phyloP scores from a whole-genome alignment of 2,113 vertebrate species.

The Epinephelus fuscoguttatus region DNA sequence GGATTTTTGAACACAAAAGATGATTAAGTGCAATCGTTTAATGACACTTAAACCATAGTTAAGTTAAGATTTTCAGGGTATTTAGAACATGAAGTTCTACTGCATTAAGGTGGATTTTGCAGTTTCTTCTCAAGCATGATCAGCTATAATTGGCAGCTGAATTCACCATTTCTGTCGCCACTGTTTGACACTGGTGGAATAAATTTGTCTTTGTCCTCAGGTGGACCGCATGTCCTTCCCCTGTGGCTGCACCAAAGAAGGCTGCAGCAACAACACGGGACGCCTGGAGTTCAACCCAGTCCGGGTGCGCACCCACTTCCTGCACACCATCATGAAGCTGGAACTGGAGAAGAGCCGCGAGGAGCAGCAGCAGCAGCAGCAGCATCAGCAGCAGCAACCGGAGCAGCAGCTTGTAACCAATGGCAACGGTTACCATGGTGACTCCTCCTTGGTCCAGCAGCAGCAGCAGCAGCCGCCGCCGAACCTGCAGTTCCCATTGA shows the following conservation, averaged over 20 bases:
- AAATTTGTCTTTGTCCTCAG: slow-evolving; percentile 73
- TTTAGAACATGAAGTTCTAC: not conserved
- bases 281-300: slow-evolving; percentile 97
- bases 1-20: not conserved
- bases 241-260: slow-evolving; percentile 95
- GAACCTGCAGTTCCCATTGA: slow-evolving; percentile 87
- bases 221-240: slow-evolving; percentile 98
- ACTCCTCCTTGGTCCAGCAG: slow-evolving; percentile 87
- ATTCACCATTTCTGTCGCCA: not conserved
- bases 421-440: slow-evolving; percentile 90
- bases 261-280: slow-evolving; percentile 93
- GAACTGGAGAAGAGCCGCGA: slow-evolving; percentile 94
- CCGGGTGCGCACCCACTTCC: slow-evolving; percentile 95
- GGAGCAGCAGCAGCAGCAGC: slow-evolving; percentile 83
- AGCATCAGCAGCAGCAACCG: slow-evolving; percentile 87
- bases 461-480: slow-evolving; percentile 85
- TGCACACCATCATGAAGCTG: slow-evolving; percentile 98
- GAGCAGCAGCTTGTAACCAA: slow-evolving; percentile 85
- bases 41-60: no score
- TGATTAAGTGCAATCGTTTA: not conserved
- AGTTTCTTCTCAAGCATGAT: not conserved
- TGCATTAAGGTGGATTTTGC: slow-evolving; percentile 11
- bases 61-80: not conserved
- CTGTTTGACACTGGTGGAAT: not conserved
- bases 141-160: slow-evolving; percentile 7